Evolutionary conservation across 2,797 vertebrate species (phyloP).

Genomic region (Hippoglossus hippoglossus): DNA sequence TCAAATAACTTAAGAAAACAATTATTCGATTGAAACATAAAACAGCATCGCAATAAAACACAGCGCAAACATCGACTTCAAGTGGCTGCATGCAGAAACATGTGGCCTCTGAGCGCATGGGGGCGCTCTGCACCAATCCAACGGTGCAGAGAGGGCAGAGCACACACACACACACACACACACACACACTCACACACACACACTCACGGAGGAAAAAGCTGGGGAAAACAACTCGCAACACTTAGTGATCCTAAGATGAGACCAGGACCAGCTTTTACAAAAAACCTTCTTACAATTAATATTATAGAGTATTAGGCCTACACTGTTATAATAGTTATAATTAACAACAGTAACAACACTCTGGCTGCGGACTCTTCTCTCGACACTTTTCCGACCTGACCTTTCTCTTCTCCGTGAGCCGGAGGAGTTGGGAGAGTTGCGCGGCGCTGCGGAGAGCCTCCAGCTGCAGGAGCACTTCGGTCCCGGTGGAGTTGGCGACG

Average conservation of each 20-base stretch:
- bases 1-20: not conserved
- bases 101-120: conserved; percentile 60
- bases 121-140: conserved; percentile 80
- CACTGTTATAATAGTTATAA: conserved; percentile 14
- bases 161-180: conserved; percentile 11
- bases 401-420: conserved; percentile 85
- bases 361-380: not conserved
- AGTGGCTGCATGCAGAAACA: not conserved
- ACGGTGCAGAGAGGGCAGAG: conserved; percentile 1
- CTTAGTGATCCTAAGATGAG: conserved; percentile 22
- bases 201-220: conserved; percentile 30
- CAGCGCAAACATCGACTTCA: conserved; percentile 12
- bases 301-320: conserved; percentile 15
- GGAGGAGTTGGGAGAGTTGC: conserved; percentile 85
- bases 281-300: not conserved
- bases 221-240: conserved; percentile 57
- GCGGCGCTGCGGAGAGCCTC: conserved; percentile 85
- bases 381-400: conserved; percentile 72
- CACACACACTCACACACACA: conserved; percentile 39
- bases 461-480: conserved; percentile 86
- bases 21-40: not conserved
- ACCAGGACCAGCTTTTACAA: not conserved
- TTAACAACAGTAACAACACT: not conserved
- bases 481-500: conserved; percentile 87
- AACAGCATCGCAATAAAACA: not conserved